Base-by-base conservation (phyloP, 2,113 vertebrate genomes). In the Empidonax traillii region DNA sequence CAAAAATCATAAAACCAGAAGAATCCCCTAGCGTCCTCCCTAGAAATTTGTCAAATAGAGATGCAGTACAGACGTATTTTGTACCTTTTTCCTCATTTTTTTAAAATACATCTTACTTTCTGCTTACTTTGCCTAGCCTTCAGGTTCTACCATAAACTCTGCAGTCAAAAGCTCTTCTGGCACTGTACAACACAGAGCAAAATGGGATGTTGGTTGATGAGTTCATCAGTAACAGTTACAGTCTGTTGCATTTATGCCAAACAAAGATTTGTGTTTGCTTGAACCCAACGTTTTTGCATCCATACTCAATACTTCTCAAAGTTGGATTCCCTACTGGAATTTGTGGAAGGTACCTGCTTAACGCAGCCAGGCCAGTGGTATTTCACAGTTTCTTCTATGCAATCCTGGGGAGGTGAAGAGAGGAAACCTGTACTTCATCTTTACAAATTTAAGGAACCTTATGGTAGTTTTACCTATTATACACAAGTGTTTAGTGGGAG, bases 61-160 rank as follows among this genome's bases (percentile, higher is more conserved):
- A 55, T 37, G 25, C n/a, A 88, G 43, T 27, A 87, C 44, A 74
- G 59, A 85, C 59, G 35, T 35, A 85, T 80, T 94, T 80, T 93
- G 19, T 51, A 14, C 46, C 30, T 80, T 56, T 88, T 59, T 35
- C 51, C 31, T 85, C 21, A 35, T 66, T 65, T 88, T 74, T 44
- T 88, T 61, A 77, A 85, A 88, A 88, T 59, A 51, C 59, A 33
- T 68, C 20, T 67, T 68, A 47, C 55, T 69, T 90, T 74, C 52
- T 82, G 67, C 75, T 94, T 79, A 85, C 81, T 93, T 95, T 90
- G 78, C 82, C 67, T 63, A 69, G 51, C 61, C 51, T 90, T 59
- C 87, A 94, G 68, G 46, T 93, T 94, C 59, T 63, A 25, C 76
- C 93, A 71, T 31, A 85, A 66, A n/a, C 49, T 77, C 49, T 69